Conservation (phyloP, 2,797 vertebrate species). For the Acestrorhynchus altus region DNA sequence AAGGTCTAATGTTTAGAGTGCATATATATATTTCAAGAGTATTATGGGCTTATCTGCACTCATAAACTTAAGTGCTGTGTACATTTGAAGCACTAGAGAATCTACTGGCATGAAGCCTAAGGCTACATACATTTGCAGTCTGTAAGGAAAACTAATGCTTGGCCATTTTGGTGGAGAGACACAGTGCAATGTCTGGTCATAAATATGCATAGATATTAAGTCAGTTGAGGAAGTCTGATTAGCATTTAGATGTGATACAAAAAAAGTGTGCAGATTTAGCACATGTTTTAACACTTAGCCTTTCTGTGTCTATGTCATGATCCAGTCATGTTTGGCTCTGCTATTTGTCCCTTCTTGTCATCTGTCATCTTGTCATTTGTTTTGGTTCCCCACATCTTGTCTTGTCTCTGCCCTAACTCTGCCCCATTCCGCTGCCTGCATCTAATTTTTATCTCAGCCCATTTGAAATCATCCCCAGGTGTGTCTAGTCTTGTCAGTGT, state of each 20-base stretch:
- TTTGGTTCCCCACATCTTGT: too few relatives aligned
- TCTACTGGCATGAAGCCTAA: not conserved
- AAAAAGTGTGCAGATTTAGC: too few relatives aligned
- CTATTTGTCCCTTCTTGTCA: too few relatives aligned
- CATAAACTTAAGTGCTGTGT: not conserved
- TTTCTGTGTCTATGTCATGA: too few relatives aligned
- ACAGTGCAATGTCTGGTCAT: slow-evolving; percentile 32
- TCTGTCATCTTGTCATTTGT: too few relatives aligned
- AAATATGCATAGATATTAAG: slow-evolving; percentile 54
- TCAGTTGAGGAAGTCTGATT: slow-evolving; percentile 52
- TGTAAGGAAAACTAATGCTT: slow-evolving; percentile 20
- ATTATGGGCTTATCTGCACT: slow-evolving; percentile 15
- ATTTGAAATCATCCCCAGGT: too few relatives aligned
- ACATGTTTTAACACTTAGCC: too few relatives aligned
- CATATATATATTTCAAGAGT: slow-evolving; percentile 19
- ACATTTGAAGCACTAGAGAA: slow-evolving; percentile 13
- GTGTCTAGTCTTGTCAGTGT: too few relatives aligned
- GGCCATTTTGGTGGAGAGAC: slow-evolving; percentile 24
- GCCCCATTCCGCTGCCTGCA: too few relatives aligned
- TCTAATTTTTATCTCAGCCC: too few relatives aligned
- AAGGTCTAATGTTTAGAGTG: slow-evolving; percentile 24
- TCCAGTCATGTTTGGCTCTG: too few relatives aligned
- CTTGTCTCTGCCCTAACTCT: too few relatives aligned
- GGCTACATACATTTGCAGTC: slow-evolving; percentile 7
- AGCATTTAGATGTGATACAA: slow-evolving; percentile 54